Evolutionary conservation across 2,113 vertebrate genomes (phyloP), one percentile per base, ranked within the genome.

Genomic region (Cavia porcellus): DNA sequence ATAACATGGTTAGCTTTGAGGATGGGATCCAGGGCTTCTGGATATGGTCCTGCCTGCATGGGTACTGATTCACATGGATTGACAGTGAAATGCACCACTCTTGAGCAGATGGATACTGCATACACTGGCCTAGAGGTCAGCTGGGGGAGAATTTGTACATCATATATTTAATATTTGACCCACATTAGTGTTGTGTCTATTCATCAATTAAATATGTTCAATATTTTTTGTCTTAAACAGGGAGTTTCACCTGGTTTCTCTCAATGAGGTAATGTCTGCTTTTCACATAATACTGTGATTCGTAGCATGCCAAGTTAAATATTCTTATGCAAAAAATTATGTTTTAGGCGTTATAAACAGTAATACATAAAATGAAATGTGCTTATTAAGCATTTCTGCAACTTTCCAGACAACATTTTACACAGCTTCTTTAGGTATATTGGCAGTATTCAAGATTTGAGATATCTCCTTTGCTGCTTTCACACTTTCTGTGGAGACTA

Each of bases 381-480:
- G 20, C 75, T 90, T 62, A 57, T 15, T 81, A 42, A 86, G 14
- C 35, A 77, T 61, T 75, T 55, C 12, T 70, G 47, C 47, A 50
- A 70, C 24, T 94, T 75, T 81, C 47, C 32, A 82, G n/a, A 89
- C 85, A 84, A 72, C 50, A 10, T 82, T 86, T 89, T 59, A 62
- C 86, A 55, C 1, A 66, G n/a, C 0, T 22, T 87, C 4, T n/a
- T 90, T 95, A 90, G 45, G 15, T 38, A 57, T 1, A 79, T 17
- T 32, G 24, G 14, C 38, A 74, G 50, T 75, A 89, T 55, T 61
- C 50, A 86, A 20, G 19, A 57, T 62, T 81, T 24, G 3, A 25
- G 28, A 3, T 88, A 35, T 81, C 30, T 38, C 11, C 7, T 82
- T 19, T 89, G 28, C 13, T 32, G 30, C 3, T 7, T 81, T 17